Percentiles rank a stretch among this genome's conserved stretches.
Evolutionary conservation across 2,888 invertebrate species (phyloP).

Genomic region (Slavum lentiscoides): DNA sequence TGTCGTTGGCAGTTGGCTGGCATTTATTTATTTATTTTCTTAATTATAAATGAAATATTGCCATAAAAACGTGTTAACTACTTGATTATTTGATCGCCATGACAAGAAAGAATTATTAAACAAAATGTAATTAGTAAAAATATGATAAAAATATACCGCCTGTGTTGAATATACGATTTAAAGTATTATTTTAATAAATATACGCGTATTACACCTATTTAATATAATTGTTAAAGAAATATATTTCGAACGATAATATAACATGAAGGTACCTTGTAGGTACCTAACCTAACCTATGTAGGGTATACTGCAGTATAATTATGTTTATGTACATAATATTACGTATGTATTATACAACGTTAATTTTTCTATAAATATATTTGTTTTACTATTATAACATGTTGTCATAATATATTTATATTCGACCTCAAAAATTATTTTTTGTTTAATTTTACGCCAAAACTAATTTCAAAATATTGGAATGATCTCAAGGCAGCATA

Average conservation of each 20-base stretch:
- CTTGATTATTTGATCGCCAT: too few species aligned
- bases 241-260: neutral
- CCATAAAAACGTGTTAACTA: neutral
- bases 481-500: conserved; percentile 29
- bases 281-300: too few species aligned
- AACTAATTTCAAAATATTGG: conserved; percentile 40
- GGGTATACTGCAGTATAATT: neutral
- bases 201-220: too few species aligned
- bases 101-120: too few species aligned
- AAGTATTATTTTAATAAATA: too few species aligned
- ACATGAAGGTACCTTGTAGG: too few species aligned
- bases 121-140: too few species aligned
- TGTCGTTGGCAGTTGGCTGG: conserved; percentile 8
- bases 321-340: too few species aligned
- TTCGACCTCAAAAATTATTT: conserved; percentile 23
- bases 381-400: neutral
- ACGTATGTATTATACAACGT: neutral
- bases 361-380: conserved; percentile 7
- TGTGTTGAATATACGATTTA: too few species aligned
- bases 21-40: neutral
- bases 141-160: too few species aligned
- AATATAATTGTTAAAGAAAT: too few species aligned
- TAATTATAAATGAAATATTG: conserved; percentile 5
- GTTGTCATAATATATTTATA: conserved; percentile 16
- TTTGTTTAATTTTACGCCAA: conserved; percentile 10